Percentiles rank a stretch among this genome's conserved stretches.
phyloP scores from a whole-genome alignment of 2,888 invertebrate genomes.

The Cyclophora albipunctata region DNA sequence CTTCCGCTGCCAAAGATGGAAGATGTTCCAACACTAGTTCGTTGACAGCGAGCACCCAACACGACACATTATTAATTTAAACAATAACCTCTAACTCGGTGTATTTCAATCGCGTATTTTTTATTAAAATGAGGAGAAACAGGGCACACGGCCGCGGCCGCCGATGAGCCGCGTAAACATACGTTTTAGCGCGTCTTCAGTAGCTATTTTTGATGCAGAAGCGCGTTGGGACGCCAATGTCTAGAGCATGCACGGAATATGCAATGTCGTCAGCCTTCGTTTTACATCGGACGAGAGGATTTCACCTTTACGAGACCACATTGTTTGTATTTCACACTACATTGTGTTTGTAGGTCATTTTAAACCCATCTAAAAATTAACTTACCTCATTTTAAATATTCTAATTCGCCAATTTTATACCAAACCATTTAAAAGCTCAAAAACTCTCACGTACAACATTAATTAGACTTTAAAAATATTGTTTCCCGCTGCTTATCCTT shows the following conservation, averaged over 20 bases:
- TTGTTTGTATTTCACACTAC: not conserved
- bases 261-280: slow-evolving; percentile 70
- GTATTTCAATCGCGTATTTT: slow-evolving; percentile 19
- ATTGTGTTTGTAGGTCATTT: no score
- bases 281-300: slow-evolving; percentile 36
- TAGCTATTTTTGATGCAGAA: slow-evolving; percentile 74
- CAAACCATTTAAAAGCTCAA: no score
- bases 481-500: no score
- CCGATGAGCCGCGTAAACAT: slow-evolving; percentile 63
- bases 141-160: slow-evolving; percentile 50
- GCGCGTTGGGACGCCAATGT: slow-evolving; percentile 71
- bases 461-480: no score
- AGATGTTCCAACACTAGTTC: slow-evolving; percentile 63
- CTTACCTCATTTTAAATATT: no score
- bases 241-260: slow-evolving; percentile 75
- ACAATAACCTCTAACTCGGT: slow-evolving; percentile 18
- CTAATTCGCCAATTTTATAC: no score
- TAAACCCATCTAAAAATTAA: slow-evolving; percentile 11
- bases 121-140: slow-evolving; percentile 15
- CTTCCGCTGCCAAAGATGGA: slow-evolving; percentile 75
- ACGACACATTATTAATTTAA: slow-evolving; percentile 32
- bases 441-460: no score
- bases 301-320: slow-evolving; percentile 23
- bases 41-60: slow-evolving; percentile 56
- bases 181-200: slow-evolving; percentile 64